Evolutionary conservation across 1,140 invertebrate species (phyloP).

Genomic region (Glomeris maerens): DNA sequence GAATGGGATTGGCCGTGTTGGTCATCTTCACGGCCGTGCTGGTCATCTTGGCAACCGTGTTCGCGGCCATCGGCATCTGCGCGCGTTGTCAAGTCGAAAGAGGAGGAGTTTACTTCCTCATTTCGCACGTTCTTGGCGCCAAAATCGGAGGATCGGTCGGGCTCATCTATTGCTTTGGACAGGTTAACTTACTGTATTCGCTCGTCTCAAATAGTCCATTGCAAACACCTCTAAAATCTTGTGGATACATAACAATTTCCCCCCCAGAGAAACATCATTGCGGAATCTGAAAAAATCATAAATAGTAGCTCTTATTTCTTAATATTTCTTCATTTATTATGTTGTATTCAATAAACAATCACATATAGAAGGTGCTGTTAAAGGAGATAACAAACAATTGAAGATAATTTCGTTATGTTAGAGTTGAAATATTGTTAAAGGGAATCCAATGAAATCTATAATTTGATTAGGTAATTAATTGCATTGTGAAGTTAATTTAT

Average conservation of each 20-base stretch:
- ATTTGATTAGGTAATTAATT: no score
- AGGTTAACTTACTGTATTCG: constrained; percentile 40
- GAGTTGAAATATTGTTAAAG: no score
- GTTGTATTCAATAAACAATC: no score
- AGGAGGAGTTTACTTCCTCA: constrained; percentile 87
- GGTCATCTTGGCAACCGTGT: constrained; percentile 73
- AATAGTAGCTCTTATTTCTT: background rate
- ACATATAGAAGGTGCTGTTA: no score
- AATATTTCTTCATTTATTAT: no score
- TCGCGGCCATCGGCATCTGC: constrained; percentile 90
- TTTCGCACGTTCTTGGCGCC: constrained; percentile 85
- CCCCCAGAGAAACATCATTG: no score
- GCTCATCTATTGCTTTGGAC: constrained; percentile 88
- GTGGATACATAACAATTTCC: no score
- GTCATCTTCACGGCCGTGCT: constrained; percentile 78
- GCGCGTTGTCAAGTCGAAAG: constrained; percentile 85
- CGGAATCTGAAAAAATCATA: constrained; percentile 17
- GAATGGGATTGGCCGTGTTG: constrained; percentile 68
- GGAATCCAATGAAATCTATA: no score
- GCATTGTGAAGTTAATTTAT: no score
- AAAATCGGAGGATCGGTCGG: constrained; percentile 81
- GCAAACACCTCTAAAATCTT: no score
- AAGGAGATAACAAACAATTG: no score
- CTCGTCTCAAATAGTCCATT: background rate
- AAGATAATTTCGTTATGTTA: no score